phyloP scores from a whole-genome alignment of 2,888 invertebrate species.

The Empis livida region DNA sequence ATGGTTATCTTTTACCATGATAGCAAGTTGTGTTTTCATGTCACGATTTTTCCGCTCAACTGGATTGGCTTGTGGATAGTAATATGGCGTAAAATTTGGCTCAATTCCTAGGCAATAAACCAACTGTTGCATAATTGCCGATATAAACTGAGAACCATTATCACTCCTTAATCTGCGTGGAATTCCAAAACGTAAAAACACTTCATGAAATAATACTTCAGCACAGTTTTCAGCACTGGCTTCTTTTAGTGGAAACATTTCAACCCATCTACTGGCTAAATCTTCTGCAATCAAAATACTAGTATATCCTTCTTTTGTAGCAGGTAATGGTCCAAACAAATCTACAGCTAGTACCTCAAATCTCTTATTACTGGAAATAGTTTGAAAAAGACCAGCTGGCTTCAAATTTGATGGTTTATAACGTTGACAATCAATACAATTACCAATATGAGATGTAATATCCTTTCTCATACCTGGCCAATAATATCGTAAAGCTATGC shows the following conservation, averaged over 20 bases:
- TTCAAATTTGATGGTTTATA: slow-evolving; percentile 12
- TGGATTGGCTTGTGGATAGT: slow-evolving; percentile 13
- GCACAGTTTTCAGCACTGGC: slow-evolving; percentile 20
- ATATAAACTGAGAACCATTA: slow-evolving; percentile 24
- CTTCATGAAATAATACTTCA: slow-evolving; percentile 15
- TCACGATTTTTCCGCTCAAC: slow-evolving; percentile 13
- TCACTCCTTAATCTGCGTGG: slow-evolving; percentile 21
- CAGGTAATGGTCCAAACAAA: slow-evolving; percentile 11
- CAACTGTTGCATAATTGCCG: slow-evolving; percentile 23
- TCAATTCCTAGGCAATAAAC: slow-evolving; percentile 5
- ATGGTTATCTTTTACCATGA: slow-evolving; percentile 9
- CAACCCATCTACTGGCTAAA: slow-evolving; percentile 12
- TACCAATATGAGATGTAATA: slow-evolving; percentile 6
- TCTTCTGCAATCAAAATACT: slow-evolving; percentile 15
- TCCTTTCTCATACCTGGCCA: slow-evolving; percentile 12
- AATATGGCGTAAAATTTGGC: slow-evolving; percentile 6
- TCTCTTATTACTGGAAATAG: slow-evolving; percentile 3
- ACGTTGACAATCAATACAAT: slow-evolving; percentile 11
- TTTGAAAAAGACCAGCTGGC: slow-evolving; percentile 9
- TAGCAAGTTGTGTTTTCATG: slow-evolving; percentile 10
- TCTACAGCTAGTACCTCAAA: slow-evolving; percentile 3
- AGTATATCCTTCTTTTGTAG: background rate
- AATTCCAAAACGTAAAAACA: slow-evolving; percentile 21
- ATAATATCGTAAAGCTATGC: slow-evolving; percentile 10
- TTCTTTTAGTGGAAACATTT: slow-evolving; percentile 17